Evolutionary conservation across 2,797 vertebrate genomes (phyloP).

Genomic region (Lycodopsis pacificus): DNA sequence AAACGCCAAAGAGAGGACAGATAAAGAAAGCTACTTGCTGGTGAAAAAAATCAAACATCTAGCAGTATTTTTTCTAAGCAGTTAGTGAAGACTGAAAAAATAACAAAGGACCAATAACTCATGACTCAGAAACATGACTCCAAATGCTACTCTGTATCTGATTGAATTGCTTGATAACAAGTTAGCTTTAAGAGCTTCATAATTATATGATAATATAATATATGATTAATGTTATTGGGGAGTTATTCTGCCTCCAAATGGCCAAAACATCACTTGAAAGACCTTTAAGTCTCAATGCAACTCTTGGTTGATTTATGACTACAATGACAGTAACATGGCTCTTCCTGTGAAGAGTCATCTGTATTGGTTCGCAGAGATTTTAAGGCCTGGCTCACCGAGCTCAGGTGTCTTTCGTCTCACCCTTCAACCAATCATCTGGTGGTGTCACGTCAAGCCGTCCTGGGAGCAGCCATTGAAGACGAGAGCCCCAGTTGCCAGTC

Average conservation of each 20-base stretch:
- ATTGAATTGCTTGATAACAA: neutral
- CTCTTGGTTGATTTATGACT: neutral
- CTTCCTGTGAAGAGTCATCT: neutral
- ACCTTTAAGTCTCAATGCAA: neutral
- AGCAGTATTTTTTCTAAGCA: accelerated
- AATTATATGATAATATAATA: neutral
- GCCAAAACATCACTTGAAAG: neutral
- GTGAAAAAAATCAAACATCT: neutral
- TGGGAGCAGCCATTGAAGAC: neutral
- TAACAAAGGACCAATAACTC: neutral
- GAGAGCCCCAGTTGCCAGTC: too few species aligned
- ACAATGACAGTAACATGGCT: too few species aligned
- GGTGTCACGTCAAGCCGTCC: neutral
- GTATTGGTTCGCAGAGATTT: neutral
- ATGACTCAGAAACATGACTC: neutral
- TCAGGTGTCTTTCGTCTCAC: too few species aligned
- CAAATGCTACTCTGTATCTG: neutral
- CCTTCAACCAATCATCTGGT: neutral
- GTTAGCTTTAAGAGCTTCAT: neutral
- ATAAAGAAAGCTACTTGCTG: neutral
- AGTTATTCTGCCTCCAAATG: neutral
- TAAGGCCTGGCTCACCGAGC: neutral
- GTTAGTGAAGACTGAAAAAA: neutral
- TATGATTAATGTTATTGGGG: too few species aligned
- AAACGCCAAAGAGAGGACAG: neutral